Evolutionary conservation across 30 jellyfish, hydroid and myxozoan genomes (phyloP).

Genomic region (Hydractinia symbiolongicarpus): DNA sequence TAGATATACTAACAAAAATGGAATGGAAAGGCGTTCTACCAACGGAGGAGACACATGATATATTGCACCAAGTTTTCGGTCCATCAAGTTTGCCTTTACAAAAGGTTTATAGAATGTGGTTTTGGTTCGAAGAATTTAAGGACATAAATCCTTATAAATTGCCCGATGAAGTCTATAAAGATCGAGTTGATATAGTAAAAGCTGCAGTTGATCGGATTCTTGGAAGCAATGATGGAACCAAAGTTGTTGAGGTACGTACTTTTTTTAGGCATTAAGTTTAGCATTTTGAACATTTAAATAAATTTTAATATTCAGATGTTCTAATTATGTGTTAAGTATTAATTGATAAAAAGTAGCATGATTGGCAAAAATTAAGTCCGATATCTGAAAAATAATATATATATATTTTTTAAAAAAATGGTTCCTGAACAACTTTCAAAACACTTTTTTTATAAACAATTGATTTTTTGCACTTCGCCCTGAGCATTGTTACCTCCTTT

Average conservation of each 20-base stretch:
- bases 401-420: too few species aligned
- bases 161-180: constrained; percentile 77
- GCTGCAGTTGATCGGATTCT: constrained; percentile 73
- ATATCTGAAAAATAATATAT: too few species aligned
- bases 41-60: constrained; percentile 61
- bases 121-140: constrained; percentile 68
- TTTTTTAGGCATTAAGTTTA: neutral
- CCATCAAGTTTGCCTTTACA: constrained; percentile 75
- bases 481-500: too few species aligned
- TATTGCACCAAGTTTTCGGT: constrained; percentile 67
- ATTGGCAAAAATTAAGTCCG: too few species aligned
- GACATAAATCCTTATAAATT: constrained; percentile 68
- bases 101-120: constrained; percentile 61
- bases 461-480: too few species aligned
- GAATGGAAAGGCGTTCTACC: constrained; percentile 85
- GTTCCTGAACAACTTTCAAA: too few species aligned
- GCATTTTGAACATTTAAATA: constrained; percentile 26
- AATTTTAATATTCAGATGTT: neutral
- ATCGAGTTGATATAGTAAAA: constrained; percentile 48
- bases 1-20: constrained; percentile 83
- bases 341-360: too few species aligned
- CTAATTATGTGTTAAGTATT: too few species aligned
- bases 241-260: constrained; percentile 56
- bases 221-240: constrained; percentile 57
- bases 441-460: too few species aligned